Conservation (phyloP, 2,888 invertebrate genomes). For the Spatulosminthurus flaviceps region DNA sequence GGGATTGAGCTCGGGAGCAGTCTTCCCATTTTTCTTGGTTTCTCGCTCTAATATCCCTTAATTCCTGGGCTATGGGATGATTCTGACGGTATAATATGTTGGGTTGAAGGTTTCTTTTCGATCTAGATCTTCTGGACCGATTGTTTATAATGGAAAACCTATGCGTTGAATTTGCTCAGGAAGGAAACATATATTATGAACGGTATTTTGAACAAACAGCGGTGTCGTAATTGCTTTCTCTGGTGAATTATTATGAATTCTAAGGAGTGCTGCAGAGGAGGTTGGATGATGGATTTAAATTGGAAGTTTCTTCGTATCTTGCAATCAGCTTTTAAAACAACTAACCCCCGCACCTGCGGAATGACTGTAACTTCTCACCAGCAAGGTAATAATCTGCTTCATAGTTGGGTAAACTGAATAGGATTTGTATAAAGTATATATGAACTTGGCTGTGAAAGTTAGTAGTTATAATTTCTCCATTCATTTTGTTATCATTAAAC, state of each 20-base stretch:
- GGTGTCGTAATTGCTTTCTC: too few relatives aligned
- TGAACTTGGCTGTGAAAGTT: background rate
- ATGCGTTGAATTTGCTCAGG: too few relatives aligned
- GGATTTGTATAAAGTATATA: background rate
- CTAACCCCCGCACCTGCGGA: background rate
- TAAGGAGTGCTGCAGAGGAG: too few relatives aligned
- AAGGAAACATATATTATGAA: too few relatives aligned
- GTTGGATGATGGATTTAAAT: background rate
- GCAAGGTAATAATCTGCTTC: background rate
- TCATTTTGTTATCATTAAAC: background rate
- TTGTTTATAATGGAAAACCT: too few relatives aligned
- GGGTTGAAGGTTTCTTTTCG: too few relatives aligned
- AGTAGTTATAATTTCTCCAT: background rate
- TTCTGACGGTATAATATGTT: background rate
- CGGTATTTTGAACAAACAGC: too few relatives aligned
- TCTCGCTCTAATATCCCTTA: background rate
- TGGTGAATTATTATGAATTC: too few relatives aligned
- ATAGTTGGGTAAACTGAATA: background rate
- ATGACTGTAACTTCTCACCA: background rate
- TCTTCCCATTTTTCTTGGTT: constrained; percentile 7
- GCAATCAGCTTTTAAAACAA: background rate
- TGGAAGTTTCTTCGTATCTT: background rate
- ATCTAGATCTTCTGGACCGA: too few relatives aligned
- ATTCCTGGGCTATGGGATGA: background rate
- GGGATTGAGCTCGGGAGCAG: background rate